Conservation (phyloP, 30 jellyfish, hydroid and myxozoan species). For the Hydractinia symbiolongicarpus region DNA sequence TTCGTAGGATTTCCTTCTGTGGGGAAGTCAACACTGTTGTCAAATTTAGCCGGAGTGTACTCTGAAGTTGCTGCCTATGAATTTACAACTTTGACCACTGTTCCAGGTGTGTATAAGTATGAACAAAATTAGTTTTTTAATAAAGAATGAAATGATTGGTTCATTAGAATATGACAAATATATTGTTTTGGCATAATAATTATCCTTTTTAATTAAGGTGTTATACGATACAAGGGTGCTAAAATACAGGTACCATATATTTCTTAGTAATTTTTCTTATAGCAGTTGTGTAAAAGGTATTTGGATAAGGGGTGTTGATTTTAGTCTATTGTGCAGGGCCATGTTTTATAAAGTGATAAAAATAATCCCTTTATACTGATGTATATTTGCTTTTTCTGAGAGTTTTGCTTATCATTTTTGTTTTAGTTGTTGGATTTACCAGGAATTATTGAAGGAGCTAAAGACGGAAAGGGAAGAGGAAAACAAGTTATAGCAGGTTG, state of each 20-base stretch:
- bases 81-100: conserved; percentile 95
- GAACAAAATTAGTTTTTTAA: too few species aligned
- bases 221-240: conserved; percentile 93
- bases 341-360: background rate
- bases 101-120: conserved; percentile 63
- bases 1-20: conserved; percentile 99
- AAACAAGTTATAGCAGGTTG: conserved; percentile 95
- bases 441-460: conserved; percentile 99
- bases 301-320: too few species aligned
- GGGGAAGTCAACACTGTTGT: conserved; percentile 91
- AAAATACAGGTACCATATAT: conserved; percentile 66
- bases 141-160: too few species aligned
- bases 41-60: conserved; percentile 97
- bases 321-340: background rate
- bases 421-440: conserved; percentile 89
- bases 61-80: conserved; percentile 99
- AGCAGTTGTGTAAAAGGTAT: background rate
- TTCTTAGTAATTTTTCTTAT: background rate
- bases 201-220: conserved; percentile 46
- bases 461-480: conserved; percentile 98
- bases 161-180: too few species aligned
- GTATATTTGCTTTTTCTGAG: conserved; percentile 3
- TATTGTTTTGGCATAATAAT: too few species aligned
- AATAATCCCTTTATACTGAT: background rate
- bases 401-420: background rate